Conservation (phyloP, 2,113 vertebrate genomes). For the Nycticryphes semicollaris region DNA sequence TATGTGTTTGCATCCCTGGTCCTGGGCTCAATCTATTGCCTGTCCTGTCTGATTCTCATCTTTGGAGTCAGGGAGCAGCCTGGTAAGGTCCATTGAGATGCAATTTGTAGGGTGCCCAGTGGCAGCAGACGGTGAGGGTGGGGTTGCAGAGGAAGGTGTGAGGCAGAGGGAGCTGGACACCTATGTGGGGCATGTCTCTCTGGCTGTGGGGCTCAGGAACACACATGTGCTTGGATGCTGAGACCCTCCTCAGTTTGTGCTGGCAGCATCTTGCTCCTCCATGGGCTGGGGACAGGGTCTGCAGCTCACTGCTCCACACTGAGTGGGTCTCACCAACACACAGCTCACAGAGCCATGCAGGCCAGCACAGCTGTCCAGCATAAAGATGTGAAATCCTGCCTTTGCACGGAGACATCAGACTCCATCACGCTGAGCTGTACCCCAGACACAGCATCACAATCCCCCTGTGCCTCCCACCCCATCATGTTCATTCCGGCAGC, state of each 20-base stretch:
- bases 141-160: neutral
- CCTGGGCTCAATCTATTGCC: conserved; percentile 67
- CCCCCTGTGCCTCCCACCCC: neutral
- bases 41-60: conserved; percentile 75
- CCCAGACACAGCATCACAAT: rapidly evolving
- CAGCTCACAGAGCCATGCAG: neutral
- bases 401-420: neutral
- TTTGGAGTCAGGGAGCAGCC: conserved; percentile 76
- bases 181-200: neutral
- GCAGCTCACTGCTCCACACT: neutral
- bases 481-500: neutral
- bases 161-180: neutral
- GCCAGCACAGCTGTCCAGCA: rapidly evolving
- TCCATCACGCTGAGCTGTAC: neutral
- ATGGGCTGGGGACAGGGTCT: neutral
- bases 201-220: neutral
- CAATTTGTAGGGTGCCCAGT: neutral
- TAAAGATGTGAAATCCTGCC: neutral
- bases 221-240: neutral
- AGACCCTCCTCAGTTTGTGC: neutral
- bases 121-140: neutral
- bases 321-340: neutral
- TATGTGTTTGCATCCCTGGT: conserved; percentile 73
- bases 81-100: conserved; percentile 37
- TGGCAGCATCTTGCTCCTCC: neutral